A percentile compares a stretch with the other conserved stretches of the same genome.
These are phyloP conservation scores for Drosophila neotestacea DNA, from an alignment of 2,888 invertebrate genomes.

Conservation along the genomic window DNA sequence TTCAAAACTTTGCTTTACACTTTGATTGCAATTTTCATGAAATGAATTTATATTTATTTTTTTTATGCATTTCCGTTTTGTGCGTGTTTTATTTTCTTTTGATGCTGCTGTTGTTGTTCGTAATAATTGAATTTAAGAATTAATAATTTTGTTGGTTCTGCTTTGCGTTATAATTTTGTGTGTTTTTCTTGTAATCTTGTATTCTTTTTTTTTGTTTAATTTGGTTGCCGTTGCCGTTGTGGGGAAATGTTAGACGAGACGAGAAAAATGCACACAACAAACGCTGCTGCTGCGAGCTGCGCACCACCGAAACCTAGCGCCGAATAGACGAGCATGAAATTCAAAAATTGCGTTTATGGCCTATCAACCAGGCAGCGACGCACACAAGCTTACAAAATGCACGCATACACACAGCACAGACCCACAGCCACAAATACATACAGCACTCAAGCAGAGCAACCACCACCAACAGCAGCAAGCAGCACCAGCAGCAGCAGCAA, in stretches of 20 bases:
- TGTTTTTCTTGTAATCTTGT: slow-evolving; percentile 23
- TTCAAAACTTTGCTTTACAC: slow-evolving; percentile 22
- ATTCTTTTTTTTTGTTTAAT: slow-evolving; percentile 26
- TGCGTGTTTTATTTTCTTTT: slow-evolving; percentile 11
- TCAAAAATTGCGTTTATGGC: slow-evolving; percentile 85
- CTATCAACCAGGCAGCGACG: slow-evolving; percentile 61
- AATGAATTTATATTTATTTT: slow-evolving; percentile 39
- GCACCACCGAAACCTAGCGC: slow-evolving; percentile 86
- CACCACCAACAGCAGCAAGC: slow-evolving; percentile 45
- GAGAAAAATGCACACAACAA: slow-evolving; percentile 84
- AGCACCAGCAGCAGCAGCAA: slow-evolving; percentile 42
- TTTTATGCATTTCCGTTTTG: slow-evolving; percentile 52
- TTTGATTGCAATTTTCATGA: slow-evolving; percentile 24
- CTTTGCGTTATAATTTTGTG: slow-evolving; percentile 24
- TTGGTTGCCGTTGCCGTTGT: slow-evolving; percentile 50
- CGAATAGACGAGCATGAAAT: slow-evolving; percentile 85
- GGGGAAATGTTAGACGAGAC: slow-evolving; percentile 80
- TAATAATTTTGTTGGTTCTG: slow-evolving; percentile 31
- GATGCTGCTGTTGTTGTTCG: slow-evolving; percentile 11
- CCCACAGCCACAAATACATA: not conserved
- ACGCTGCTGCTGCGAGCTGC: slow-evolving; percentile 83
- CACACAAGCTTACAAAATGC: slow-evolving; percentile 50
- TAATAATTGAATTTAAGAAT: slow-evolving; percentile 8
- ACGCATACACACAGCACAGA: slow-evolving; percentile 46
- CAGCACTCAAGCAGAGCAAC: slow-evolving; percentile 49